Evolutionary conservation across 2,113 vertebrate genomes (phyloP).

Genomic region (Hiodon tergisus): DNA sequence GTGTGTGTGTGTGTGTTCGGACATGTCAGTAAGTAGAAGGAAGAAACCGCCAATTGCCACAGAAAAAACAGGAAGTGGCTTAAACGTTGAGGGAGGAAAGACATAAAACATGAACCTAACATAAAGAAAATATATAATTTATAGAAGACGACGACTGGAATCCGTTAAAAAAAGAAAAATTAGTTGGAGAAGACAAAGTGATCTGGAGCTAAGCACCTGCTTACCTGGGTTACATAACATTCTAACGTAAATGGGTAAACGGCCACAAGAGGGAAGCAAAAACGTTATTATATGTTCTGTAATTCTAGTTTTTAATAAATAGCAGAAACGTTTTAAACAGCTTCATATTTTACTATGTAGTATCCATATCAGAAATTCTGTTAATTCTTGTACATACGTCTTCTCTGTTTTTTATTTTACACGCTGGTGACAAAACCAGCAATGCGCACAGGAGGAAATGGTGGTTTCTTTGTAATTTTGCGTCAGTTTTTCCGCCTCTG

Average conservation of each 20-base stretch:
- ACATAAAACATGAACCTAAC: too few species aligned
- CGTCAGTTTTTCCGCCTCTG: constrained; percentile 1
- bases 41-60: not conserved
- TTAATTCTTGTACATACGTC: not conserved
- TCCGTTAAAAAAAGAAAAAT: too few species aligned
- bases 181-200: too few species aligned
- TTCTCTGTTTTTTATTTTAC: not conserved
- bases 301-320: too few species aligned
- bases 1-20: not conserved
- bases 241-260: constrained; percentile 1
- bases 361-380: not conserved
- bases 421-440: not conserved
- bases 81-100: not conserved
- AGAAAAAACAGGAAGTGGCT: not conserved
- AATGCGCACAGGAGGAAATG: constrained; percentile 15
- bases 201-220: not conserved
- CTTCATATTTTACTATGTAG: too few species aligned
- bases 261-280: constrained; percentile 19
- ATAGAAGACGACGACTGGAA: too few species aligned
- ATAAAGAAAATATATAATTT: too few species aligned
- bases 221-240: constrained; percentile 8
- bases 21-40: not conserved
- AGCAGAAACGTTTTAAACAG: too few species aligned
- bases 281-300: not conserved
- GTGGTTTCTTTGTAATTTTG: constrained; percentile 8